These are phyloP conservation scores for Rhorus exstirpatorius DNA, from an alignment of 2,888 invertebrate species.

Conservation along the genomic window DNA sequence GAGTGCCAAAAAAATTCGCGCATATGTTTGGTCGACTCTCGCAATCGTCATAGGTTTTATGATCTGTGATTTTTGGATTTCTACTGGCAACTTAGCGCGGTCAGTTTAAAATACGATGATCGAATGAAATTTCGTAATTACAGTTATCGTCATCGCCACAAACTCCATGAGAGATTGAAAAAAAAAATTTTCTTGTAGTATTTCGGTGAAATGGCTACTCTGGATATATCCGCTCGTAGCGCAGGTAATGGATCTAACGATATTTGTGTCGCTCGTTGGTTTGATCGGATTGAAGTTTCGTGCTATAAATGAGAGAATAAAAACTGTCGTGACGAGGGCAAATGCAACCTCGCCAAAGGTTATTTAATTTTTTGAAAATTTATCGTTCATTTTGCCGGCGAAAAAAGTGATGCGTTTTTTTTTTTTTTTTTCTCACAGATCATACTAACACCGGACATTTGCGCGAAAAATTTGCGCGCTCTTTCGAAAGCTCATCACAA, in stretches of 20 bases:
- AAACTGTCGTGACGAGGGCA: constrained; percentile 40
- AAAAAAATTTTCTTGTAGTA: background rate
- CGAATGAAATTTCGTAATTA: too few relatives aligned
- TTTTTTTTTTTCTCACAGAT: background rate
- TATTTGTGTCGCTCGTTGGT: constrained; percentile 59
- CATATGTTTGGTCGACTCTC: constrained; percentile 51
- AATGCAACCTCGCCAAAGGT: constrained; percentile 62
- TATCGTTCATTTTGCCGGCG: too few relatives aligned
- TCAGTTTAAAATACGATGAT: constrained; percentile 39
- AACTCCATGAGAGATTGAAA: too few relatives aligned
- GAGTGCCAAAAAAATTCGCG: constrained; percentile 33
- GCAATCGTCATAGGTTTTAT: background rate
- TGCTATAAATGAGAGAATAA: constrained; percentile 61
- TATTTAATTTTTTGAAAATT: background rate
- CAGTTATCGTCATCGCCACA: too few relatives aligned
- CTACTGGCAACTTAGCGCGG: background rate
- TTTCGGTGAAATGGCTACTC: constrained; percentile 5
- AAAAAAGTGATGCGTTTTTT: background rate
- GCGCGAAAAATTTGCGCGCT: constrained; percentile 54
- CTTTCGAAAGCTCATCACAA: constrained; percentile 54
- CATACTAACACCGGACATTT: constrained; percentile 43
- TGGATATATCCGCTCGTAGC: constrained; percentile 33
- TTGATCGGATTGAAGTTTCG: constrained; percentile 57
- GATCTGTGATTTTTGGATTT: constrained; percentile 25
- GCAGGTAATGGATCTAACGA: constrained; percentile 55